Conservation (phyloP, 2,888 invertebrate genomes). For the Geotrupes spiniger region DNA sequence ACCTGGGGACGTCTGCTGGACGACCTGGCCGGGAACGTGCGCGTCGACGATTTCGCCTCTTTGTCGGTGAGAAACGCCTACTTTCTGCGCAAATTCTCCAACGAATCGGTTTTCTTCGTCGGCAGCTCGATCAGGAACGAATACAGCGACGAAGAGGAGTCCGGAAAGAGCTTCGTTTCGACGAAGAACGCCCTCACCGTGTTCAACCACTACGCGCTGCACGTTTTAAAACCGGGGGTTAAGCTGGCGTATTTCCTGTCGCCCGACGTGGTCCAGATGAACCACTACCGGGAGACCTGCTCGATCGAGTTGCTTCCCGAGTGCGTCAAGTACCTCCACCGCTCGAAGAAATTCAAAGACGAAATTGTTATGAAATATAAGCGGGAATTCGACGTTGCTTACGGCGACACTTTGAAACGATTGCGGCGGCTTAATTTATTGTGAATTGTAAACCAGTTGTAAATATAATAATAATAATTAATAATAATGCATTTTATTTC, state of each 20-base stretch:
- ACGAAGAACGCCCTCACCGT: constrained; percentile 65
- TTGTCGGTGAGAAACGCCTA: constrained; percentile 67
- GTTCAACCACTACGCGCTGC: constrained; percentile 73
- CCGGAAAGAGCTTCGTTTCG: constrained; percentile 69
- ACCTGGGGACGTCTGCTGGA: constrained; percentile 60
- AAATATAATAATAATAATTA: too few relatives aligned
- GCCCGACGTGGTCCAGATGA: constrained; percentile 60
- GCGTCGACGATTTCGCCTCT: constrained; percentile 51
- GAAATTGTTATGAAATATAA: constrained; percentile 37
- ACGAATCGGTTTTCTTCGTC: not conserved
- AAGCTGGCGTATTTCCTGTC: constrained; percentile 59
- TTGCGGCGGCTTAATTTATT: too few relatives aligned
- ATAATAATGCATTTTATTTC: too few relatives aligned
- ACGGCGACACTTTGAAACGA: constrained; percentile 15
- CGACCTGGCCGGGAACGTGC: constrained; percentile 35
- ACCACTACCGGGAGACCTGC: constrained; percentile 61
- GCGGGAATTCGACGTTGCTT: constrained; percentile 29
- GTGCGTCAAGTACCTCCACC: constrained; percentile 42
- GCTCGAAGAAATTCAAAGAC: constrained; percentile 37
- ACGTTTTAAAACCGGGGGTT: constrained; percentile 55
- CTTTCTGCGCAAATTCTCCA: constrained; percentile 27
- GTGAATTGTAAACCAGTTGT: too few relatives aligned
- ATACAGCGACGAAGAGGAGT: constrained; percentile 62
- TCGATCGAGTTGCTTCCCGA: constrained; percentile 39
- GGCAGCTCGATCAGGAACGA: constrained; percentile 30